Conservation (phyloP, 2,797 vertebrate species). For the Notamacropus eugenii region DNA sequence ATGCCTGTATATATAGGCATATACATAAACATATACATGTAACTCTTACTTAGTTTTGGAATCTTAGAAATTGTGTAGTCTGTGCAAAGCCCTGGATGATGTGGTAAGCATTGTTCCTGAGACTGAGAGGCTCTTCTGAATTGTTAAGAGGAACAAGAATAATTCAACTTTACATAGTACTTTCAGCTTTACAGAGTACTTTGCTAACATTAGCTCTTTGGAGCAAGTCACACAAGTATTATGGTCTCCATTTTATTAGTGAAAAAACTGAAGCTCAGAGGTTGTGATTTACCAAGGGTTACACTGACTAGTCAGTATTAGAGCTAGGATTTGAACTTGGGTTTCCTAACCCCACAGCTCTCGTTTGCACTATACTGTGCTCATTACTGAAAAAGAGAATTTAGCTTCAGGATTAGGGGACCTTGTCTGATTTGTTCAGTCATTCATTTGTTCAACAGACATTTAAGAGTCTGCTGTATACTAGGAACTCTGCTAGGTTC, state of each 20-base stretch:
- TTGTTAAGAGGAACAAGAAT: not conserved
- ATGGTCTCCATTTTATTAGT: not conserved
- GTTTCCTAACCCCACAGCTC: not conserved
- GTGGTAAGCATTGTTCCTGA: not conserved
- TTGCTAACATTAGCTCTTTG: not conserved
- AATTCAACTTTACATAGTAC: not conserved
- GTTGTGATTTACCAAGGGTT: not conserved
- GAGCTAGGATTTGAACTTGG: not conserved
- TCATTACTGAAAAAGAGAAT: not conserved
- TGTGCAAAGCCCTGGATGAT: not conserved
- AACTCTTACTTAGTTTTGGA: not conserved
- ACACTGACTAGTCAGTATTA: not conserved
- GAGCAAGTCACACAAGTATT: not conserved
- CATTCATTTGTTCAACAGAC: conserved; percentile 13
- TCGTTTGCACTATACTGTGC: not conserved
- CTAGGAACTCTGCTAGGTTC: too few relatives aligned
- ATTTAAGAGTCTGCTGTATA: not conserved
- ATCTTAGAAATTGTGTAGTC: not conserved
- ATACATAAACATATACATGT: not conserved
- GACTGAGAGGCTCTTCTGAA: not conserved
- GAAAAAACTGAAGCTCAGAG: not conserved
- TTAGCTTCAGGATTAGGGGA: not conserved
- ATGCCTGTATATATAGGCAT: not conserved
- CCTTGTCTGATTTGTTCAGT: not conserved
- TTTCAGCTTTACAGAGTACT: not conserved